Evolutionary conservation across 1,140 invertebrate genomes (phyloP).

Genomic region (Sarcophaga bullata): DNA sequence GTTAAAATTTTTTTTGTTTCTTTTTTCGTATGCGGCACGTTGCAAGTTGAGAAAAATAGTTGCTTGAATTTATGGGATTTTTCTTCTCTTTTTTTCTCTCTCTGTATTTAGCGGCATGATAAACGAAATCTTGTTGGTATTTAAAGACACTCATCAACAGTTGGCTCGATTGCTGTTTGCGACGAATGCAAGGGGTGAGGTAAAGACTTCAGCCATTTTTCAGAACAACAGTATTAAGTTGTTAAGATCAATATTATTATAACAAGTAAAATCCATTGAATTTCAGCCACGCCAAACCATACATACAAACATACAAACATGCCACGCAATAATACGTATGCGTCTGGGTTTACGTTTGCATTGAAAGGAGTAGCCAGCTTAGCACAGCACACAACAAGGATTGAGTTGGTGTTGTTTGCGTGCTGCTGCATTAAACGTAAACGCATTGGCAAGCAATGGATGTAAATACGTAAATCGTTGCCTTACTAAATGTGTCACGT

Average conservation of each 20-base stretch:
- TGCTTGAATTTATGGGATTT: neutral
- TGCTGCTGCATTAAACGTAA: conserved; percentile 27
- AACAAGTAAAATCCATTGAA: conserved; percentile 31
- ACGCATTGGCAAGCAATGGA: conserved; percentile 17
- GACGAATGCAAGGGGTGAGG: no score
- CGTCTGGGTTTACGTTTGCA: neutral
- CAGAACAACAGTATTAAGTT: conserved; percentile 12
- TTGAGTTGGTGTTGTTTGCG: conserved; percentile 27
- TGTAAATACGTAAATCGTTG: neutral
- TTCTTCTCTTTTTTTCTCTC: neutral
- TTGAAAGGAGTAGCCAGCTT: neutral
- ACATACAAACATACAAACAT: neutral
- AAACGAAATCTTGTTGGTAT: conserved; percentile 40
- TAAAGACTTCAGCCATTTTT: no score
- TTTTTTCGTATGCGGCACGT: neutral
- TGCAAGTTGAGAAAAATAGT: conserved; percentile 25
- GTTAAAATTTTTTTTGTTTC: neutral
- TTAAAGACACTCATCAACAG: conserved; percentile 27
- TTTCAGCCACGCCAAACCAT: conserved; percentile 14
- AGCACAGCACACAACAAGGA: neutral
- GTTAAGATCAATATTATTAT: conserved; percentile 38
- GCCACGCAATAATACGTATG: neutral
- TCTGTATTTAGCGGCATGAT: conserved; percentile 11
- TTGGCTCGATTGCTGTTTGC: neutral
- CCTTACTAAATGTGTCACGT: conserved; percentile 24